Percentiles rank a stretch among this genome's conserved stretches.
These are phyloP conservation scores for Gadopsis marmoratus DNA, from an alignment of 2,797 vertebrate genomes.

Conservation along the genomic window DNA sequence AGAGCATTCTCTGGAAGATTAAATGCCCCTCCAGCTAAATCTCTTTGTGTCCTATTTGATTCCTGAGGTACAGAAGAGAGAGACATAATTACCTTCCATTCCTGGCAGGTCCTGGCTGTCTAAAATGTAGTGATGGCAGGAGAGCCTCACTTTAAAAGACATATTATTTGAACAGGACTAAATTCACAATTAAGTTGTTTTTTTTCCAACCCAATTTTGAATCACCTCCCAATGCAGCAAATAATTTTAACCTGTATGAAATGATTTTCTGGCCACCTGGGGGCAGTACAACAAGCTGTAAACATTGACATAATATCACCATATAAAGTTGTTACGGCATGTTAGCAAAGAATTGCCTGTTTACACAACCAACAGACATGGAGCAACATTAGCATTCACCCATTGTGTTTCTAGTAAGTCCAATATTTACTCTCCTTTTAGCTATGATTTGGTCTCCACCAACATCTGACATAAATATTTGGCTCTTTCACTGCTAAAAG, in stretches of 20 bases:
- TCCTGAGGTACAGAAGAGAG: slow-evolving; percentile 25
- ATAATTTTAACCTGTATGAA: not conserved
- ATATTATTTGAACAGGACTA: not conserved
- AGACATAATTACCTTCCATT: slow-evolving; percentile 37
- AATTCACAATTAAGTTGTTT: not conserved
- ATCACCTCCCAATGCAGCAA: not conserved
- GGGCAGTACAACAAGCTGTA: not conserved
- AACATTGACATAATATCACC: not conserved
- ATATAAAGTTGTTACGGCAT: not conserved
- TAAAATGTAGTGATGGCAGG: slow-evolving; percentile 5
- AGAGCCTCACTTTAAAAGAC: not conserved
- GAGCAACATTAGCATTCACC: not conserved
- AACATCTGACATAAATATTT: not conserved
- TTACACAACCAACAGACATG: not conserved
- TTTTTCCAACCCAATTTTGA: not conserved
- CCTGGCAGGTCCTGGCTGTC: not conserved
- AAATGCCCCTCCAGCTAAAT: slow-evolving; percentile 60
- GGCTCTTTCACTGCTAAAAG: rapidly evolving
- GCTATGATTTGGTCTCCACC: not conserved
- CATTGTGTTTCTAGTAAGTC: not conserved
- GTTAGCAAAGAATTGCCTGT: not conserved
- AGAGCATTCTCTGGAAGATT: slow-evolving; percentile 65
- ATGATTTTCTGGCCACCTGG: not conserved
- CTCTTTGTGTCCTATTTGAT: slow-evolving; percentile 57
- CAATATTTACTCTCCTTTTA: slow-evolving; percentile 7